Evolutionary conservation across 1,140 invertebrate species (phyloP), one percentile per base, ranked within the genome.

Genomic region (Drosophila nigrodunni): DNA sequence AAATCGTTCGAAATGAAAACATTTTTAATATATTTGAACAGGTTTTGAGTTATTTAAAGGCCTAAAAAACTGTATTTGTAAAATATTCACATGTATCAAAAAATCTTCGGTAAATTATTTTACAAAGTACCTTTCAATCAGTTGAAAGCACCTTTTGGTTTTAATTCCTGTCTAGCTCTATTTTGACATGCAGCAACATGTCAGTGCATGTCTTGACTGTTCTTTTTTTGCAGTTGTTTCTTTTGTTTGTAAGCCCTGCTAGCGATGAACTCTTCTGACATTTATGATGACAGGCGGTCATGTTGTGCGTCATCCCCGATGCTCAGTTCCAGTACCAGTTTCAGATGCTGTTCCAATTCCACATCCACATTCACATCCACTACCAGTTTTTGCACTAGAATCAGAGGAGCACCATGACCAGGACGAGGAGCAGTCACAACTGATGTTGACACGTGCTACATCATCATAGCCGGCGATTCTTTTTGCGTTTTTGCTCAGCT

Each of bases 361-460:
- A 11, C 52, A 10, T 7, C 50, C 25, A 52, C n/a, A 11, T 7
- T 30, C 25, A 52, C n/a, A 11, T n/a, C 44, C 35, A 58, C 34
- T 30, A 13, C 34, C 21, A 11, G 61, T 37, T 30, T n/a, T 3
- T 30, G 18, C 30, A 4, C 49, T 11, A 49, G 64, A 2, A 25
- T 21, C 50, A 30, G 54, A 2, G 30, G 18, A 39, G 25, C 3
- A 18, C 58, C 54, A 67, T 71, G 60, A 43, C 54, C 59, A 30
- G 21, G 2, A 15, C 44, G 18, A 30, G 21, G 7, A 41, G 13
- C 43, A 57, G 62, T 67, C 74, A 62, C 62, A 77, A 88, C 62
- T 89, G 85, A 88, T 88, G 83, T 88, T 88, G 85, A 88, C 80
- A 88, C 83, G 83, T 88, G 83, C 83, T 88, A 88, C 83, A 88